Conservation (phyloP, 2,113 vertebrate species). For the Thamnophis sirtalis region DNA sequence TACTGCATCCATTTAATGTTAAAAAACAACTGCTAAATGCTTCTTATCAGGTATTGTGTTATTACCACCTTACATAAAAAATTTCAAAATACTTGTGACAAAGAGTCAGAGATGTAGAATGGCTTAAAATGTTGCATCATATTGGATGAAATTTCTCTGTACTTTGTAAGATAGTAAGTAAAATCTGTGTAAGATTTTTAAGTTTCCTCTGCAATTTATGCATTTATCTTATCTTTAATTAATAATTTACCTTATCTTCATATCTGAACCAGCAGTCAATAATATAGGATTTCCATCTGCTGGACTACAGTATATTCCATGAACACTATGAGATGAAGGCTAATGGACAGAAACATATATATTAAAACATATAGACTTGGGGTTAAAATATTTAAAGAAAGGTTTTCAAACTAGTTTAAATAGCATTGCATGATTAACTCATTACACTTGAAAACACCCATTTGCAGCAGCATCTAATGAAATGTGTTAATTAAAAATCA, state of each 20-base stretch:
- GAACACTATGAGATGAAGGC: slow-evolving; percentile 92
- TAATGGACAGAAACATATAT: slow-evolving; percentile 45
- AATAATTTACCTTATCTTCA: slow-evolving; percentile 89
- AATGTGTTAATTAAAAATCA: background rate
- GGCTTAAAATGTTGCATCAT: background rate
- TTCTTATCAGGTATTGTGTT: background rate
- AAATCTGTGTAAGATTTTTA: background rate
- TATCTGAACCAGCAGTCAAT: slow-evolving; percentile 96
- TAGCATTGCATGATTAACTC: background rate
- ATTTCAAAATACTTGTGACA: background rate
- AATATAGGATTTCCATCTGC: slow-evolving; percentile 96
- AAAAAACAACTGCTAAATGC: background rate
- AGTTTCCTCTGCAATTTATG: background rate
- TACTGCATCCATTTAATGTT: background rate
- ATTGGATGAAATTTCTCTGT: background rate
- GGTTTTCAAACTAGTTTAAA: background rate
- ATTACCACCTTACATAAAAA: background rate
- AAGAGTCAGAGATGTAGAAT: background rate
- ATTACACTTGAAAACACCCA: background rate
- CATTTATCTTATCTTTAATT: slow-evolving; percentile 73
- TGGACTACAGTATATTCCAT: slow-evolving; percentile 95
- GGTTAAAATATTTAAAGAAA: background rate
- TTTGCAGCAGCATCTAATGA: too few species aligned
- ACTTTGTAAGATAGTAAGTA: background rate
- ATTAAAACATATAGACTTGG: background rate